A percentile compares a stretch with the other conserved stretches of the same genome.
phyloP scores from a whole-genome alignment of 2,888 invertebrate genomes.

The Abscondita cerata region DNA sequence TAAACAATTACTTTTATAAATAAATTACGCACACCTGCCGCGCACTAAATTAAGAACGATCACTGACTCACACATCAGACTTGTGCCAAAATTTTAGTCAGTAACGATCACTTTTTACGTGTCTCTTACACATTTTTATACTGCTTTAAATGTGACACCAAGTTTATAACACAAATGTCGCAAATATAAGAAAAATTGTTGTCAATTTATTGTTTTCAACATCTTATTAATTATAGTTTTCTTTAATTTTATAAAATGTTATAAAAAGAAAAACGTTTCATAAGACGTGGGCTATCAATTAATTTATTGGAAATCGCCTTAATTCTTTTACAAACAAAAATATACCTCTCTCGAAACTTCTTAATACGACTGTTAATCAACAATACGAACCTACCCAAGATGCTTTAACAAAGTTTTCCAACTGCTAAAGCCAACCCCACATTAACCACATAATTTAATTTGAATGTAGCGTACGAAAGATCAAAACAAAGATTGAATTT shows the following conservation, averaged over 20 bases:
- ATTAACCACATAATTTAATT: constrained; percentile 21
- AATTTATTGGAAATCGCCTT: not conserved
- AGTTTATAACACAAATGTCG: too few relatives aligned
- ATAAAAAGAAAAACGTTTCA: too few relatives aligned
- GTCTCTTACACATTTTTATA: too few relatives aligned
- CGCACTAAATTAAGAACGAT: constrained; percentile 9
- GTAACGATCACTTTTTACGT: too few relatives aligned
- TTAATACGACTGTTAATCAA: constrained; percentile 21
- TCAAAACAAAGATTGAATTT: not conserved
- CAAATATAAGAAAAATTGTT: too few relatives aligned
- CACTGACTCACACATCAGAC: too few relatives aligned
- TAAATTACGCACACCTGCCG: constrained; percentile 19
- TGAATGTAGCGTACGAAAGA: constrained; percentile 13
- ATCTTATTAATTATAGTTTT: too few relatives aligned
- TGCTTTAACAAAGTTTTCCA: constrained; percentile 22
- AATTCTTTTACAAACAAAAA: constrained; percentile 20
- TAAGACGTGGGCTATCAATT: too few relatives aligned
- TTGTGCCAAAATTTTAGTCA: too few relatives aligned
- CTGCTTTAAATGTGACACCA: too few relatives aligned
- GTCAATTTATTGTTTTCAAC: too few relatives aligned
- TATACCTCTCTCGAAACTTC: constrained; percentile 16
- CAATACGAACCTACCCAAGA: constrained; percentile 8
- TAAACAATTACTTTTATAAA: constrained; percentile 8
- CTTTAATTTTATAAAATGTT: too few relatives aligned
- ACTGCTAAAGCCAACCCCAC: constrained; percentile 21